Evolutionary conservation across 2,888 invertebrate genomes (phyloP).

Genomic region (Drosophila pseudotakahashii): DNA sequence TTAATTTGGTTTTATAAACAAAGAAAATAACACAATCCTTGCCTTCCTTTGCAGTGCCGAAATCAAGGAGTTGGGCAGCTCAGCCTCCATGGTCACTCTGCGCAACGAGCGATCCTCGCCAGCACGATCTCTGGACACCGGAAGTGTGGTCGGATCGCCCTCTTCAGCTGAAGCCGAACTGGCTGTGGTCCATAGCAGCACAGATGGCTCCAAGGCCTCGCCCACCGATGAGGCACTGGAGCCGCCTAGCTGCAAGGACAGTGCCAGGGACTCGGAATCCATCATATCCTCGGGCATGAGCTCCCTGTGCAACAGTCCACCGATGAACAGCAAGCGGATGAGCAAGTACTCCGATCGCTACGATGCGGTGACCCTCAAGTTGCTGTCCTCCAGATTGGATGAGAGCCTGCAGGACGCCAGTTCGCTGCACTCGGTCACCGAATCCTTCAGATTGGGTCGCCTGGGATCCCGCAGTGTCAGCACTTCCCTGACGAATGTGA

Average conservation of each 20-base stretch:
- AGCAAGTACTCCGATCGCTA: slow-evolving; percentile 82
- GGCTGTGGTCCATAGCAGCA: slow-evolving; percentile 4
- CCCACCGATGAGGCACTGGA: slow-evolving; percentile 35
- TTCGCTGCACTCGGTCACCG: slow-evolving; percentile 76
- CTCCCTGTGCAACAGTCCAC: slow-evolving; percentile 81
- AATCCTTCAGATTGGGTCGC: slow-evolving; percentile 70
- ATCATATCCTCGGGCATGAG: slow-evolving; percentile 83
- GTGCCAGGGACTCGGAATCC: slow-evolving; percentile 80
- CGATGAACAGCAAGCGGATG: slow-evolving; percentile 74
- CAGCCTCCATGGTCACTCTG: slow-evolving; percentile 78
- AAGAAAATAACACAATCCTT: no score
- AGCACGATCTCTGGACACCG: slow-evolving; percentile 51
- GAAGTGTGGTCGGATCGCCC: slow-evolving; percentile 62
- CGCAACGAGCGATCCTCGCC: slow-evolving; percentile 77
- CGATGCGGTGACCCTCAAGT: slow-evolving; percentile 79
- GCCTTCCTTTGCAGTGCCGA: slow-evolving; percentile 62
- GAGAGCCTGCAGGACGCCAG: slow-evolving; percentile 78
- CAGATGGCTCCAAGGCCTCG: slow-evolving; percentile 17
- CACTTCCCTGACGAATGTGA: slow-evolving; percentile 82
- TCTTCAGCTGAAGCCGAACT: slow-evolving; percentile 59
- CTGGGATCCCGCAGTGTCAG: slow-evolving; percentile 76
- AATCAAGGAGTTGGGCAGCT: slow-evolving; percentile 75
- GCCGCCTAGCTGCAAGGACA: slow-evolving; percentile 75
- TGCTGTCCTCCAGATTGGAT: slow-evolving; percentile 73
- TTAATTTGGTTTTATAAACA: no score